Evolutionary conservation across 2,113 vertebrate species (phyloP).

Genomic region (Colistium nudipinnis): DNA sequence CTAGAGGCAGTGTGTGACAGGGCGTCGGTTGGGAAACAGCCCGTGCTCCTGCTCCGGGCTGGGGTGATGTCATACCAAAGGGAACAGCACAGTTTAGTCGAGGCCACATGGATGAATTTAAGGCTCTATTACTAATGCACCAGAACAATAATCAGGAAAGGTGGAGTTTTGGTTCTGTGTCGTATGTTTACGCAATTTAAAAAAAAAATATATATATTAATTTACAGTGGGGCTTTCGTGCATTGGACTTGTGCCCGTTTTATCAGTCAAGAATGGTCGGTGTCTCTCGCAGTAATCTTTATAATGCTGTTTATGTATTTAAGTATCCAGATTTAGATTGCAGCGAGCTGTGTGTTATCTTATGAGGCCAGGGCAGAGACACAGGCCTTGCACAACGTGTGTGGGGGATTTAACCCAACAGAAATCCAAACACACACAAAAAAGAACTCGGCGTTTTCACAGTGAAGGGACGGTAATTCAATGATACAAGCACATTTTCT

Average conservation of each 20-base stretch:
- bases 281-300: constrained; percentile 22
- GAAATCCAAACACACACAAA: constrained; percentile 6
- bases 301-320: constrained; percentile 35
- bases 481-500: constrained; percentile 29
- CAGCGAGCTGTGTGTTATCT: constrained; percentile 29
- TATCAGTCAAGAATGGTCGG: constrained; percentile 1
- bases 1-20: constrained; percentile 35
- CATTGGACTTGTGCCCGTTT: constrained; percentile 22
- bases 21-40: constrained; percentile 44
- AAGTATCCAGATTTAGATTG: constrained; percentile 50
- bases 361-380: constrained; percentile 32
- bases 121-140: constrained; percentile 34
- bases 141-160: constrained; percentile 29
- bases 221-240: constrained; percentile 27
- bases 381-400: neutral
- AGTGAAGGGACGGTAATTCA: neutral
- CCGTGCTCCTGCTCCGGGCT: constrained; percentile 21
- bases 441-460: constrained; percentile 31
- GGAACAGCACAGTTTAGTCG: neutral
- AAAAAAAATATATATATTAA: constrained; percentile 17
- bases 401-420: constrained; percentile 37
- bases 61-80: constrained; percentile 55
- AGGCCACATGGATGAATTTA: constrained; percentile 27
- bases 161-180: constrained; percentile 26
- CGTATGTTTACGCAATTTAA: constrained; percentile 14